Evolutionary conservation across 2,113 vertebrate genomes (phyloP), one percentile per base, ranked within the genome.

Genomic region (Lipophrys pholis): DNA sequence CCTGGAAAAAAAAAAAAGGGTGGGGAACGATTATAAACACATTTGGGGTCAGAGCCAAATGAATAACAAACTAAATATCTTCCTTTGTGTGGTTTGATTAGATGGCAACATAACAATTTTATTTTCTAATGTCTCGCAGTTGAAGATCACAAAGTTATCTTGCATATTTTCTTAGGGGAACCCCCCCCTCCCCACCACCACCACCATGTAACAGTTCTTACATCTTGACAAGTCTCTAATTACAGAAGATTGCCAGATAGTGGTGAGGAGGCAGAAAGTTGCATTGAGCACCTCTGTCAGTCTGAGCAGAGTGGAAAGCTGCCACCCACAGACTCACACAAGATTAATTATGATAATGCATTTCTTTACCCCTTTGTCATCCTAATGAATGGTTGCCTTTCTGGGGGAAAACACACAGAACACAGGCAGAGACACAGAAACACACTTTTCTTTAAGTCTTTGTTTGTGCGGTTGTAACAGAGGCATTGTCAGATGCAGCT

Each of bases 301-400:
- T 87, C 87, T 78, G 80, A 85, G 84, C 80, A 87, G 84, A 85
- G 86, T 71, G 49, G 70, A 76, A 4, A 90, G 91, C 89, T 93
- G 93, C 96, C 96, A 97, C 96, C 96, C 96, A 97, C 95, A 91
- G 94, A 84, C 95, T 95, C 93, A 93, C 95, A 96, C 95, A 94
- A 94, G 93, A 93, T 94, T 96, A 95, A 97, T 97, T 96, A 96
- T 97, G 95, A 97, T 97, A 96, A 97, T 96, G 94, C 95, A 95
- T 96, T 97, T 96, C 95, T 96, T 95, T 95, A 88, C 87, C 90
- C 93, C 91, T 97, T 97, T 97, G 96, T 97, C 94, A 92, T 90
- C 83, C 83, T 94, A 95, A 96, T 97, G 96, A 97, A 97, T 97
- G 93, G 94, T 91, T 92, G 93, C 93, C 95, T 95, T 95, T 94